Percentiles rank a stretch among this genome's conserved stretches.
Conservation (phyloP, 2,113 vertebrate species). For the Seriola quinqueradiata region DNA sequence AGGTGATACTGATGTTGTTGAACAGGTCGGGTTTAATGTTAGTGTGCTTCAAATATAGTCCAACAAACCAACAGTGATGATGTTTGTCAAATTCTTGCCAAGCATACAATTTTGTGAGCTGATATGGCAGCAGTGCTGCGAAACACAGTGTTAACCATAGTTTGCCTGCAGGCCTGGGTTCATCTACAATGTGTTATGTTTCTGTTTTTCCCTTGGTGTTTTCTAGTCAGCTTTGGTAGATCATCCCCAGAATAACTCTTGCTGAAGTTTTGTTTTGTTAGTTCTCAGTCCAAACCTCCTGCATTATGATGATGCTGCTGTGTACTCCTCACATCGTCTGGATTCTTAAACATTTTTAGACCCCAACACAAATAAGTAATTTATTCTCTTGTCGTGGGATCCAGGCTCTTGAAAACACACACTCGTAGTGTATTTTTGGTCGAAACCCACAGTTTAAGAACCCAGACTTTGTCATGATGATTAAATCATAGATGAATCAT, state of each 20-base stretch:
- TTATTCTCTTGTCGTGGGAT: conserved; percentile 12
- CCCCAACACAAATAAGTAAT: neutral
- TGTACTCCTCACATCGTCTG: conserved; percentile 35
- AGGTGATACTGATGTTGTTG: conserved; percentile 35
- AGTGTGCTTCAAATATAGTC: conserved; percentile 22
- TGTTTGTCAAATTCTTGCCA: conserved; percentile 35
- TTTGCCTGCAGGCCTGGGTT: conserved; percentile 15
- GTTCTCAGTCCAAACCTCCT: conserved; percentile 5
- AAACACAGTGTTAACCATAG: conserved; percentile 11
- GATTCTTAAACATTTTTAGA: conserved; percentile 48
- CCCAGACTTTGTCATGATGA: conserved; percentile 43
- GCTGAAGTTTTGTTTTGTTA: conserved; percentile 11
- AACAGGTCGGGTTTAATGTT: conserved; percentile 35
- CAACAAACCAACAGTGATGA: conserved; percentile 10
- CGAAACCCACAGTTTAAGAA: conserved; percentile 54
- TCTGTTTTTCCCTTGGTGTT: neutral
- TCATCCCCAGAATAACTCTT: conserved; percentile 7
- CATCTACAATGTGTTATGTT: conserved; percentile 18
- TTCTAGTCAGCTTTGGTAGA: conserved; percentile 14
- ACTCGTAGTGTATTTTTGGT: conserved; percentile 1
- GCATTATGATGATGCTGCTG: conserved; percentile 37
- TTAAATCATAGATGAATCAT: conserved; percentile 68
- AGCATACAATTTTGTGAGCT: conserved; percentile 4
- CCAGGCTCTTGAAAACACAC: conserved; percentile 12
- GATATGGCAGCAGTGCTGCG: conserved; percentile 16